Conservation (phyloP, 1,140 invertebrate genomes). For the Drosophila mayri region DNA sequence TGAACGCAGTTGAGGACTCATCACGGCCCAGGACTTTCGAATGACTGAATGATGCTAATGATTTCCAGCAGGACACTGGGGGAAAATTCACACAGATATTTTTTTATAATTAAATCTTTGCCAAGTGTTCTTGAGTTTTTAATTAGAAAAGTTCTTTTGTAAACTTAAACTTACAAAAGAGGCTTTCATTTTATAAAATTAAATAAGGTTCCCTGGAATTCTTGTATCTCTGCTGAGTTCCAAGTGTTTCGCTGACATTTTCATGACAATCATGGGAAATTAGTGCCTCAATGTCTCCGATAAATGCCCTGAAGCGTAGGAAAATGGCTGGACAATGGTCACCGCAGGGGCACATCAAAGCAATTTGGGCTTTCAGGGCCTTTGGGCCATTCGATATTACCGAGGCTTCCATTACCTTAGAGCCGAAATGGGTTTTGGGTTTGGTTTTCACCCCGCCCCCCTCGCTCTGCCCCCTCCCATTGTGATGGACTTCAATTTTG, state of each 20-base stretch:
- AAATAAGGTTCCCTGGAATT: not conserved
- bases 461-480: not conserved
- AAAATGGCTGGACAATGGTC: slow-evolving; percentile 18
- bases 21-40: slow-evolving; percentile 15
- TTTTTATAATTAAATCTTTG: not conserved
- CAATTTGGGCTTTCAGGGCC: slow-evolving; percentile 13
- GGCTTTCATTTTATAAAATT: too few species aligned
- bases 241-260: slow-evolving; percentile 31
- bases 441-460: not conserved
- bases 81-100: not conserved
- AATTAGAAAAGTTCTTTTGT: not conserved
- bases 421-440: not conserved
- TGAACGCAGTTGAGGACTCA: slow-evolving; percentile 35
- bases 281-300: slow-evolving; percentile 40
- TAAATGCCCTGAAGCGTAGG: slow-evolving; percentile 9
- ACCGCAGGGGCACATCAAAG: slow-evolving; percentile 28
- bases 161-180: not conserved
- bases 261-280: slow-evolving; percentile 59
- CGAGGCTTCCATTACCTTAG: slow-evolving; percentile 28
- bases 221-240: not conserved
- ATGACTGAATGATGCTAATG: slow-evolving; percentile 44
- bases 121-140: not conserved
- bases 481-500: slow-evolving; percentile 25
- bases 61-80: slow-evolving; percentile 9
- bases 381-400: slow-evolving; percentile 22